A percentile compares a stretch with the other conserved stretches of the same genome.
phyloP scores from a whole-genome alignment of 30 jellyfish, hydroid and myxozoan species.

The Euphysa ruthae region DNA sequence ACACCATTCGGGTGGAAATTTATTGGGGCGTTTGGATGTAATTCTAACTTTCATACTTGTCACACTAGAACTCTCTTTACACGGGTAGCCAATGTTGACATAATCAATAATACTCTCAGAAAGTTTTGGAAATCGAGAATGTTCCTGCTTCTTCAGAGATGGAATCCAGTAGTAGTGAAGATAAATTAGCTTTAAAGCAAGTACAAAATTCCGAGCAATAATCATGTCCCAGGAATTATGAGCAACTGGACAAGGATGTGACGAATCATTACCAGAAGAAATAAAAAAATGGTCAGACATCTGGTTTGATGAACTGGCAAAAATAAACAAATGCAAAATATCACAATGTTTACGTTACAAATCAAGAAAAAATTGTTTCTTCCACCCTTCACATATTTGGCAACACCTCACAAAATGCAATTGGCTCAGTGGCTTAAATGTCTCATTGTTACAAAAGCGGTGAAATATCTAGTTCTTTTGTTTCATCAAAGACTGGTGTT shows the following conservation, averaged over 20 bases:
- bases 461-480: neutral
- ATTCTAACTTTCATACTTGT: neutral
- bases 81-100: neutral
- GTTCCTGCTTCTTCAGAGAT: neutral
- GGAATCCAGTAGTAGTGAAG: neutral
- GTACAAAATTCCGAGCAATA: too few species aligned
- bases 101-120: neutral
- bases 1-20: neutral
- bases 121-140: neutral
- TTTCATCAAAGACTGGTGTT: neutral
- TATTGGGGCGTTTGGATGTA: conserved; percentile 1
- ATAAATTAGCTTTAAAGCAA: neutral
- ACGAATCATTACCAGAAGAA: neutral
- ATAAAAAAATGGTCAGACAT: too few species aligned
- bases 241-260: neutral
- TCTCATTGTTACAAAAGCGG: neutral
- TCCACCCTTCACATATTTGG: neutral
- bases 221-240: neutral
- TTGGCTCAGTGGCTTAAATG: neutral
- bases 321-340: neutral
- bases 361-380: neutral
- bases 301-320: too few species aligned
- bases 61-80: neutral
- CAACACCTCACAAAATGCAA: neutral
- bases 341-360: neutral